Base-by-base conservation (phyloP, 2,888 invertebrate species). In the Trisateles emortualis region DNA sequence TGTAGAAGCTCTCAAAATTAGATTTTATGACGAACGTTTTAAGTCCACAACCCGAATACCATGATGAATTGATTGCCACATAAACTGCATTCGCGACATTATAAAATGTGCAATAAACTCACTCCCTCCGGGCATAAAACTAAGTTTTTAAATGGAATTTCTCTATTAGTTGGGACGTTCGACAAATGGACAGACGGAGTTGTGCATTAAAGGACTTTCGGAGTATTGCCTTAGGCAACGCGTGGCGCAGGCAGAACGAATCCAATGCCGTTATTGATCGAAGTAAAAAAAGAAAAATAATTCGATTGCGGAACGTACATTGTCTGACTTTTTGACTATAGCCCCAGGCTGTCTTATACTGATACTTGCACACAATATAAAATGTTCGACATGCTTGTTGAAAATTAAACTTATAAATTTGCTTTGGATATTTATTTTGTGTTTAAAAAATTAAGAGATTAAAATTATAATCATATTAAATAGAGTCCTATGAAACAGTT, bases 81-180 rank as follows among this genome's bases (percentile, higher is more conserved):
- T 40, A 59, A 61, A 61, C 11, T 59, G 40, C 46, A 59, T 60
- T 63, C 13, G 46, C 52, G 59, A 62, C 66, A 69, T 73, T 74
- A 72, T n/a, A 74, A 69, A 74, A 68, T 61, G 59, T 65, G 64
- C 69, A 64, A 68, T 68, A 65, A 62, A 61, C 70, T 66, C 59
- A 59, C 61, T 44, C 64, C 70, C 72, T 63, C 64, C 30, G 48
- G 59, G 38, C 41, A 59, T 70, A 58, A 68, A 72, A 67, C 59
- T 61, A 71, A 74, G 72, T 76, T 81, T 82, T 80, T 74, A 81
- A 87, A 86, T 83, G 78, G 81, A 77, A 78, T 84, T 84, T 79
- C 79, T 80, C 76, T 83, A 83, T 86, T 81, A 82, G 78, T 75
- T 60, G 68, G 74, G 75, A 79, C 79, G 74, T 81, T 78, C 74